Conservation (phyloP, 2,797 vertebrate species). For the Girardinus metallicus region DNA sequence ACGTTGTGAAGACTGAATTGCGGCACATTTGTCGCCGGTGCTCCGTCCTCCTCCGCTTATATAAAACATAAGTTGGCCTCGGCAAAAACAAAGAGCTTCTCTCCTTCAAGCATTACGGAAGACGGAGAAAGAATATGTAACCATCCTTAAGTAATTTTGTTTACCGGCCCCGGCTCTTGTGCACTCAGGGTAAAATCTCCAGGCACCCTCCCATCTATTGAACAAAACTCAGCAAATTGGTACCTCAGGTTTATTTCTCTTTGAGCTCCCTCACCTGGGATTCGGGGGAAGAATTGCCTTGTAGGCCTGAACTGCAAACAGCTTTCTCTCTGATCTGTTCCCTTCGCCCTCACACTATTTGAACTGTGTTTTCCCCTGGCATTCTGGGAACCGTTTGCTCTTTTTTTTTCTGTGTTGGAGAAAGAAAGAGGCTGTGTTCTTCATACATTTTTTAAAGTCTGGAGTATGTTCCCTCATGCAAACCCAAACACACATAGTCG, state of each 20-base stretch:
- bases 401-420: constrained; percentile 71
- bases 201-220: constrained; percentile 79
- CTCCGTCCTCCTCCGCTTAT: constrained; percentile 56
- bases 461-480: constrained; percentile 72
- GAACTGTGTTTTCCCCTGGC: constrained; percentile 86
- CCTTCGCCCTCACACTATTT: constrained; percentile 82
- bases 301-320: constrained; percentile 86
- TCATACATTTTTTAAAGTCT: constrained; percentile 89
- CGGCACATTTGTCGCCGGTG: constrained; percentile 44
- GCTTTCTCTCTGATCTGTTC: constrained; percentile 84
- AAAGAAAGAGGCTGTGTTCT: constrained; percentile 83
- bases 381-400: constrained; percentile 80
- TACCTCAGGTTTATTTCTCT: constrained; percentile 85
- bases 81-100: constrained; percentile 71
- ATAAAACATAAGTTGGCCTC: constrained; percentile 60
- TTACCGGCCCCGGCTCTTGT: constrained; percentile 69
- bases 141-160: constrained; percentile 78
- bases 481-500: constrained; percentile 62
- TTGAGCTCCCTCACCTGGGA: constrained; percentile 85
- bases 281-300: constrained; percentile 83
- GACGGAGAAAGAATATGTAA: constrained; percentile 72
- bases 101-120: constrained; percentile 73
- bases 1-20: constrained; percentile 58
- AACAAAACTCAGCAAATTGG: constrained; percentile 91
- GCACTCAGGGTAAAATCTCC: constrained; percentile 69